Evolutionary conservation across 2,113 vertebrate genomes (phyloP).

Genomic region (Leucoraja erinaceus): DNA sequence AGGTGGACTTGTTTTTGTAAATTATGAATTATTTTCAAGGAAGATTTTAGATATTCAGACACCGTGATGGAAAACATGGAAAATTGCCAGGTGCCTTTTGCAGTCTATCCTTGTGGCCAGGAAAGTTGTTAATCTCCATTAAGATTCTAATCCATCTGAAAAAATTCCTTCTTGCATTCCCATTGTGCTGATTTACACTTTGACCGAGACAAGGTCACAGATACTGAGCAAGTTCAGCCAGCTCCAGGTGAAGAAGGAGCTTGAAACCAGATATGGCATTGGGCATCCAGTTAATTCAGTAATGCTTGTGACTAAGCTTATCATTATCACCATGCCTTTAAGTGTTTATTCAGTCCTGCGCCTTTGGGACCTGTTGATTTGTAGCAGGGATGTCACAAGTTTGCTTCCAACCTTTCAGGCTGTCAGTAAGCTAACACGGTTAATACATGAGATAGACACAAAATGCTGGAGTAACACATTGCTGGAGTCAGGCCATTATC

Average conservation of each 20-base stretch:
- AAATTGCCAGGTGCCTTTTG: not conserved
- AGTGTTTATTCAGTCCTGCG: not conserved
- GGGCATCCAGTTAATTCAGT: not conserved
- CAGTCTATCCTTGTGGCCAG: constrained; percentile 39
- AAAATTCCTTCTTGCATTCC: constrained; percentile 41
- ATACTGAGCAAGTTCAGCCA: constrained; percentile 47
- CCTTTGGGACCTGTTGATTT: not conserved
- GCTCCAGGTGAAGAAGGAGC: constrained; percentile 53
- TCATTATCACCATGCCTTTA: not conserved
- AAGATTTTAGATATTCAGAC: constrained; percentile 12
- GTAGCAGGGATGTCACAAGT: not conserved
- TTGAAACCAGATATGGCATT: constrained; percentile 8
- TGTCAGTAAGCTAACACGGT: not conserved
- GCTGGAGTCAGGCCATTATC: too few relatives aligned
- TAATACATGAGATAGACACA: not conserved
- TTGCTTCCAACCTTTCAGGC: not conserved
- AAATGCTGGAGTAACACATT: too few relatives aligned
- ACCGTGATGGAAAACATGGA: constrained; percentile 22
- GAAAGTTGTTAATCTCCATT: constrained; percentile 48
- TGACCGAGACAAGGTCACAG: constrained; percentile 50
- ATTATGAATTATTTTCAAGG: constrained; percentile 37
- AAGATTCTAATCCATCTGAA: constrained; percentile 43
- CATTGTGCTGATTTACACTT: constrained; percentile 45
- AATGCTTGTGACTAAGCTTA: not conserved
- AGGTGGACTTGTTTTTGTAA: not conserved